A percentile compares a stretch with the other conserved stretches of the same genome.
Evolutionary conservation across 2,888 invertebrate genomes (phyloP).

Genomic region (Eutolmus rufibarbis): DNA sequence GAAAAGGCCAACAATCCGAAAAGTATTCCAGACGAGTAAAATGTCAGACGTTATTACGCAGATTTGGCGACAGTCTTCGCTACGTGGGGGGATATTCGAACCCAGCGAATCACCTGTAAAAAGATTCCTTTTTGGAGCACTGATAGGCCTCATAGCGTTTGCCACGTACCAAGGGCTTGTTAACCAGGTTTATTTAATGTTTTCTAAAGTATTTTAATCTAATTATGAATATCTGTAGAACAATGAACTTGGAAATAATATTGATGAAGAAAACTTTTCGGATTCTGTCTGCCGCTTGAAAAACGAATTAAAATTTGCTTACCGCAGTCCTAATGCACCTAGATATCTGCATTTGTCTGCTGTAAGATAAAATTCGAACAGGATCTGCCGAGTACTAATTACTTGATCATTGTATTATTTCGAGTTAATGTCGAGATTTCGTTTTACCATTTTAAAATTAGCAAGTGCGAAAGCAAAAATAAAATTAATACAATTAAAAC

Average conservation of each 20-base stretch:
- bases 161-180: neutral
- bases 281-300: neutral
- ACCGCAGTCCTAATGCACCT: neutral
- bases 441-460: neutral
- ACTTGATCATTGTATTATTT: neutral
- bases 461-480: neutral
- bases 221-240: neutral
- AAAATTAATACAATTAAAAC: neutral
- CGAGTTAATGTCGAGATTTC: neutral
- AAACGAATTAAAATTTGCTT: neutral
- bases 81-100: neutral
- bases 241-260: neutral
- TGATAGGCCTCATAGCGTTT: neutral
- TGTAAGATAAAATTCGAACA: too few relatives aligned
- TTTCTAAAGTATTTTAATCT: neutral
- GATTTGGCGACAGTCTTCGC: neutral
- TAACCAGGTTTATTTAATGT: neutral
- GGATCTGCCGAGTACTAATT: too few relatives aligned
- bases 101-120: neutral
- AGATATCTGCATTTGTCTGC: neutral
- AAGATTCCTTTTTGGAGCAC: neutral
- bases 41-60: neutral
- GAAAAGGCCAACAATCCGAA: neutral
- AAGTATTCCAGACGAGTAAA: neutral
- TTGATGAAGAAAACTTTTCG: neutral